Evolutionary conservation across 2,797 vertebrate genomes (phyloP).

Genomic region (Peromyscus melanophrys): DNA sequence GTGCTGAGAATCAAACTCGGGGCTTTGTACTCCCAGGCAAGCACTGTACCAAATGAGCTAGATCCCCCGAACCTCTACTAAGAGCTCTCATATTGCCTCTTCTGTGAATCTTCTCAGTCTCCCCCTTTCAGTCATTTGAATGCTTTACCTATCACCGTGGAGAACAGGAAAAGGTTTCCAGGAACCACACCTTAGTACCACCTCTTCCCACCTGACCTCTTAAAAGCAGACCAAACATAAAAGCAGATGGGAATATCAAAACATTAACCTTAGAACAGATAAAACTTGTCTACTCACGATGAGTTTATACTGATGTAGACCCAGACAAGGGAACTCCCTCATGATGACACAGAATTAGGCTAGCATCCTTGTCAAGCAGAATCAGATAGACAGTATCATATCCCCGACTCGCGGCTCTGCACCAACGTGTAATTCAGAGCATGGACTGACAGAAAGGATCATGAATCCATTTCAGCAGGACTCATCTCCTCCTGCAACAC

Average conservation of each 20-base stretch:
- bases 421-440: not conserved
- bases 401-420: not conserved
- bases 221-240: not conserved
- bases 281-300: not conserved
- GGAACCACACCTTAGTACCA: not conserved
- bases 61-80: not conserved
- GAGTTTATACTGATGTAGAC: not conserved
- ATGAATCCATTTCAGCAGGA: not conserved
- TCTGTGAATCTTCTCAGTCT: not conserved
- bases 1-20: not conserved
- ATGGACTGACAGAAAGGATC: not conserved
- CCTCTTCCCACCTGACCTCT: not conserved
- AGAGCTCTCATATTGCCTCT: not conserved
- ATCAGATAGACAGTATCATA: fast-evolving
- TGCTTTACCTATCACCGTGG: not conserved
- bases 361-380: not conserved
- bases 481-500: constrained; percentile 21
- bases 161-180: not conserved
- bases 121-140: not conserved
- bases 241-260: not conserved
- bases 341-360: not conserved
- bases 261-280: not conserved
- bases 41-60: not conserved
- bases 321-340: not conserved
- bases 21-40: not conserved